Evolutionary conservation across 1,140 invertebrate species (phyloP).

Genomic region (Eufriesea mexicana): DNA sequence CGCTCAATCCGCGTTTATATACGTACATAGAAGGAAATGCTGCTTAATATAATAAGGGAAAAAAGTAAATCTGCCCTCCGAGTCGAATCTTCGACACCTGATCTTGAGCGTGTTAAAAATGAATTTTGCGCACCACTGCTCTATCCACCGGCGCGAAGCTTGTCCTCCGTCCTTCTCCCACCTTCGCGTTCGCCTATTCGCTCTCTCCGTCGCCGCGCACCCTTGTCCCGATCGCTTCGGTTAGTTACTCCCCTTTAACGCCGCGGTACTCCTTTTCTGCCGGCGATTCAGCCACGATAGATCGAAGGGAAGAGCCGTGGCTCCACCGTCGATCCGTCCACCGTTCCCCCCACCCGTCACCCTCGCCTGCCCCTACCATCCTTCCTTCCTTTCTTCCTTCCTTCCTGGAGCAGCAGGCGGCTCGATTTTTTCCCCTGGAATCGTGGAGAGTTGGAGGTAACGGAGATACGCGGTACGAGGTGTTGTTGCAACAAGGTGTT

Average conservation of each 20-base stretch:
- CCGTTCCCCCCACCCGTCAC: neutral
- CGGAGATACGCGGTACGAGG: slow-evolving; percentile 64
- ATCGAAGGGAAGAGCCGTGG: slow-evolving; percentile 44
- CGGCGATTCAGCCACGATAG: slow-evolving; percentile 60
- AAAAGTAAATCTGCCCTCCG: neutral
- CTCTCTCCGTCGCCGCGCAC: neutral
- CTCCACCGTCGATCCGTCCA: slow-evolving; percentile 37
- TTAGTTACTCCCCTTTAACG: slow-evolving; percentile 63
- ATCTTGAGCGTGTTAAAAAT: neutral
- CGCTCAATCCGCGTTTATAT: no score
- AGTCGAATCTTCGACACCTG: neutral
- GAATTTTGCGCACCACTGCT: slow-evolving; percentile 25
- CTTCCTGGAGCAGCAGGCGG: slow-evolving; percentile 7
- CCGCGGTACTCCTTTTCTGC: slow-evolving; percentile 50
- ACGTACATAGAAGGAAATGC: no score
- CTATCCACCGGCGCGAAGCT: neutral
- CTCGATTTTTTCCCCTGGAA: slow-evolving; percentile 25
- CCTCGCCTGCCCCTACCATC: neutral
- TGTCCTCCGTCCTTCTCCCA: slow-evolving; percentile 8
- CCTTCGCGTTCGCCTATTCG: neutral
- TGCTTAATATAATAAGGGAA: no score
- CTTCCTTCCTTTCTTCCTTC: neutral
- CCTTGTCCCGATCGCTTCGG: slow-evolving; percentile 16
- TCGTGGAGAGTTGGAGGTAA: slow-evolving; percentile 43
- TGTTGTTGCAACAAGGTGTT: slow-evolving; percentile 81